These are phyloP conservation scores for Theodoxus fluviatilis DNA, from an alignment of 2,888 invertebrate genomes.

Conservation along the genomic window DNA sequence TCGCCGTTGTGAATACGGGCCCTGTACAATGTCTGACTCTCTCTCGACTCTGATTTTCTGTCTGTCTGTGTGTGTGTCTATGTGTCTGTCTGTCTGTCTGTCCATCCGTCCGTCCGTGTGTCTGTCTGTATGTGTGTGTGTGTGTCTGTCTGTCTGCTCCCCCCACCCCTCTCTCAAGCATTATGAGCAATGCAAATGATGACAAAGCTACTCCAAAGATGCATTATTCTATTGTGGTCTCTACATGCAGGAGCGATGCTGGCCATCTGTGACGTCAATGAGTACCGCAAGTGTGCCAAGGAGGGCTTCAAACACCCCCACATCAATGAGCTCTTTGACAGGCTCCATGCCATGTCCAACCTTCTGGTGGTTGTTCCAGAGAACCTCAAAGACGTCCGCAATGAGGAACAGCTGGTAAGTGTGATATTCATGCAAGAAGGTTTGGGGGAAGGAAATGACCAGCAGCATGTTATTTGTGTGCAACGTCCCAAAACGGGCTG, in stretches of 20 bases:
- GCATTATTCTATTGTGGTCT: conserved; percentile 27
- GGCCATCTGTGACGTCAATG: conserved; percentile 97
- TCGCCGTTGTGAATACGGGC: too few species aligned
- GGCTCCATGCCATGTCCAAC: conserved; percentile 93
- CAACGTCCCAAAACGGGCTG: not conserved
- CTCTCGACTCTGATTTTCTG: too few species aligned
- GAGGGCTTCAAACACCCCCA: conserved; percentile 78
- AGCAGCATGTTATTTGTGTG: not conserved
- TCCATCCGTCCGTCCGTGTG: too few species aligned
- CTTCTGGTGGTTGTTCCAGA: conserved; percentile 92
- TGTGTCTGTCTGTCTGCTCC: not conserved
- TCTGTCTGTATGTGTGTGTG: not conserved
- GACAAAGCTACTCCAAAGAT: too few species aligned
- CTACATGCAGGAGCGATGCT: conserved; percentile 97
- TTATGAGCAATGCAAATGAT: too few species aligned
- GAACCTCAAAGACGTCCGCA: conserved; percentile 93
- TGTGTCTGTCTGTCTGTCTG: too few species aligned
- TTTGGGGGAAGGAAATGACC: not conserved
- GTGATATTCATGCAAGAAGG: not conserved
- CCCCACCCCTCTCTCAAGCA: not conserved
- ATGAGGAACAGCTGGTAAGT: conserved; percentile 89
- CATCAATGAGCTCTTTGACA: conserved; percentile 90
- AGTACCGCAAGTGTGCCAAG: conserved; percentile 90
- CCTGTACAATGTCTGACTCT: too few species aligned
- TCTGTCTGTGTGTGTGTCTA: too few species aligned